Percentiles rank a stretch among this genome's conserved stretches.
Evolutionary conservation across 2,888 invertebrate species (phyloP).

Genomic region (Tyria jacobaeae): DNA sequence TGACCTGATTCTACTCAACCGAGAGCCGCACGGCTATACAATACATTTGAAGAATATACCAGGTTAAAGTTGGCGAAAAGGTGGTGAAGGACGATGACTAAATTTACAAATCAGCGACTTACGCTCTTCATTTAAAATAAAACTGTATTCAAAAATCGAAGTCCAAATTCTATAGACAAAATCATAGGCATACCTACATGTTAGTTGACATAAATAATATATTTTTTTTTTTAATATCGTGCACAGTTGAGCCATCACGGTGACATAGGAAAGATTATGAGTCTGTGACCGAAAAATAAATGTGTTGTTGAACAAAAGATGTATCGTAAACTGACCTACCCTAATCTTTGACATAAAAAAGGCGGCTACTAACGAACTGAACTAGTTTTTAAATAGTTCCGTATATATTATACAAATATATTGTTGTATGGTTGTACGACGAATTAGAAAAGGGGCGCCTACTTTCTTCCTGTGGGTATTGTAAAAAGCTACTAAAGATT

Average conservation of each 20-base stretch:
- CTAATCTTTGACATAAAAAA: conserved; percentile 39
- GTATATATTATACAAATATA: conserved; percentile 17
- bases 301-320: conserved; percentile 35
- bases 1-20: too few species aligned
- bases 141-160: not conserved
- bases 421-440: too few species aligned
- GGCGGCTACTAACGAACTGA: not conserved
- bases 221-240: conserved; percentile 15
- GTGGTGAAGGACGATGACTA: too few species aligned
- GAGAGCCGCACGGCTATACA: too few species aligned
- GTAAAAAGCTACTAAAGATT: too few species aligned
- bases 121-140: not conserved
- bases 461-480: too few species aligned
- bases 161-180: conserved; percentile 10
- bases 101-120: not conserved
- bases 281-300: conserved; percentile 25
- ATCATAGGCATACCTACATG: conserved; percentile 10
- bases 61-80: too few species aligned
- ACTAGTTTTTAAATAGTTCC: conserved; percentile 17
- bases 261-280: conserved; percentile 35
- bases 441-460: too few species aligned
- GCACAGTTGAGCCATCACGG: conserved; percentile 25
- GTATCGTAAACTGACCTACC: conserved; percentile 43
- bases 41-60: too few species aligned
- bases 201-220: conserved; percentile 19